These are phyloP conservation scores for Charina bottae DNA, from an alignment of 2,113 vertebrate genomes.

Conservation along the genomic window DNA sequence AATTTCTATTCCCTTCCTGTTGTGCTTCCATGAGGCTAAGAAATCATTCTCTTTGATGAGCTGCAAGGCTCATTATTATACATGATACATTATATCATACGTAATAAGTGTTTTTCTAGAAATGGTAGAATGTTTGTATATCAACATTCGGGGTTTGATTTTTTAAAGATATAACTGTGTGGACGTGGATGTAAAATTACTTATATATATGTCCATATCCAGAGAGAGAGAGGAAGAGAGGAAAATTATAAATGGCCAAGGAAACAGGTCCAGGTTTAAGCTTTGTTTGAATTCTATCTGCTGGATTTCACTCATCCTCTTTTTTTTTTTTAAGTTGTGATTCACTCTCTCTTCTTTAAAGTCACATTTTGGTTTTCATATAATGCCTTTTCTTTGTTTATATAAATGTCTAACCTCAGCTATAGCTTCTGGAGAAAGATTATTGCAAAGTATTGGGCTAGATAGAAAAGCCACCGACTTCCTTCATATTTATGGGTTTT, in stretches of 20 bases:
- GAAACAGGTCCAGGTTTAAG: background rate
- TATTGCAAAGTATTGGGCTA: constrained; percentile 60
- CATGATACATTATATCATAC: no score
- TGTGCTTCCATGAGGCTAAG: no score
- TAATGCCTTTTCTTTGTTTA: background rate
- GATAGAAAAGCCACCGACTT: constrained; percentile 72
- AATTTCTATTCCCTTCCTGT: no score
- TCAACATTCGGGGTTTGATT: background rate
- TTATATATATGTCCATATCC: background rate
- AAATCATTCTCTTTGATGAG: no score
- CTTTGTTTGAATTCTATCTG: background rate
- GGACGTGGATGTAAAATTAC: background rate
- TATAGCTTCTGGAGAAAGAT: constrained; percentile 50
- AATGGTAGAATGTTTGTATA: background rate
- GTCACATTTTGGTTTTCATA: background rate
- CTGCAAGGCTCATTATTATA: no score
- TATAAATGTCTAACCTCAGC: background rate
- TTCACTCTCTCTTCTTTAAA: background rate
- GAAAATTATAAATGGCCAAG: background rate
- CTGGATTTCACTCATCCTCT: no score
- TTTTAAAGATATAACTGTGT: no score
- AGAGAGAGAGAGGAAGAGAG: background rate
- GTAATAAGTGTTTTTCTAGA: no score
- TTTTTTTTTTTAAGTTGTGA: background rate
- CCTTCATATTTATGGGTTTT: constrained; percentile 75